These are phyloP conservation scores for Callosobruchus maculatus DNA, from an alignment of 2,888 invertebrate genomes.

Conservation along the genomic window DNA sequence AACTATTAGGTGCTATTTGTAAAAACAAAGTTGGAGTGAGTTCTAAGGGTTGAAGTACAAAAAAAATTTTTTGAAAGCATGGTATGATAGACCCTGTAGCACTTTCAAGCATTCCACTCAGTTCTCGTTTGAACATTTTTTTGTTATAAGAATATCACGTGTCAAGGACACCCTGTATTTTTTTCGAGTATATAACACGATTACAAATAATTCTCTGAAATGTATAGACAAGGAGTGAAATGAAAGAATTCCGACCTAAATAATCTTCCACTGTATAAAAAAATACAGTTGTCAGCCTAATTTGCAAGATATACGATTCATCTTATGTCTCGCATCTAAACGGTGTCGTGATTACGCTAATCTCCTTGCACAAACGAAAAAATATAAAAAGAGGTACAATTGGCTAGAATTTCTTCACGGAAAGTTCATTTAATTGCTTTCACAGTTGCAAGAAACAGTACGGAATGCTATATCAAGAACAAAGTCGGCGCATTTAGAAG, in stretches of 20 bases:
- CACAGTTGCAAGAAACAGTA: conserved; percentile 2
- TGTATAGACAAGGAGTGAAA: too few species aligned
- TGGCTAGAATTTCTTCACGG: conserved; percentile 1
- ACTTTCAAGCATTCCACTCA: too few species aligned
- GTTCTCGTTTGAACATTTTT: too few species aligned
- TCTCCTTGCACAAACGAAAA: conserved; percentile 3
- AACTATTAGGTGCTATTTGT: too few species aligned
- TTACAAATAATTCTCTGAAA: too few species aligned
- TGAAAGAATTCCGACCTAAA: not conserved
- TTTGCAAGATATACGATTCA: not conserved
- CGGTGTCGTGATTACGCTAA: not conserved
- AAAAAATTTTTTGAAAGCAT: too few species aligned
- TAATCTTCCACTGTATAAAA: not conserved
- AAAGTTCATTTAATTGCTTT: conserved; percentile 3
- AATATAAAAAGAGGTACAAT: not conserved
- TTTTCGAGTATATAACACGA: too few species aligned
- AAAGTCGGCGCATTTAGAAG: not conserved
- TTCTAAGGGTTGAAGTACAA: too few species aligned
- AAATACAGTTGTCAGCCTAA: not conserved
- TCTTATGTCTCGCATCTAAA: not conserved
- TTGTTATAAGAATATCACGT: too few species aligned
- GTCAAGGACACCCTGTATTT: too few species aligned
- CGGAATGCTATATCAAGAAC: conserved; percentile 1
- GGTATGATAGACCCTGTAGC: too few species aligned
- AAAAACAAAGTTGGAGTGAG: too few species aligned